These are phyloP conservation scores for Premnoplex brunnescens DNA, from an alignment of 2,797 vertebrate species.

Conservation along the genomic window DNA sequence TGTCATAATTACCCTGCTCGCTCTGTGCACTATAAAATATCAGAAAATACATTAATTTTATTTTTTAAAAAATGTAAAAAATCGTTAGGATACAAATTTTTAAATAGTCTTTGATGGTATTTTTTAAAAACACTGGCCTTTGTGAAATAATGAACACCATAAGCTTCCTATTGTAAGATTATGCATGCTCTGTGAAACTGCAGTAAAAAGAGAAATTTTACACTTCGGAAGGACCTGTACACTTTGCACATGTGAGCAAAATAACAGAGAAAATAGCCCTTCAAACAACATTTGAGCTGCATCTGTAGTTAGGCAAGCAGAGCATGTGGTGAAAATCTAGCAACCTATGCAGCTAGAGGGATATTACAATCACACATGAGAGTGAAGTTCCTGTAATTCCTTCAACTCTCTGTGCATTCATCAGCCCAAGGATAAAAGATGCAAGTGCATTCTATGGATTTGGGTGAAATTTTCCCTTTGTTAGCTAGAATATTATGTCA, in stretches of 20 bases:
- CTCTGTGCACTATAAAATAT: background rate
- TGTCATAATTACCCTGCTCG: background rate
- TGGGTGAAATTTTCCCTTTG: background rate
- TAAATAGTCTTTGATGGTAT: background rate
- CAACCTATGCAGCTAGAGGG: background rate
- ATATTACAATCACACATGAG: background rate
- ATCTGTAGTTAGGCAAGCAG: background rate
- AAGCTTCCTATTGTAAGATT: background rate
- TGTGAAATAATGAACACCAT: background rate
- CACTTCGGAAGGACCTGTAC: background rate
- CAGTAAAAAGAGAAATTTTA: background rate
- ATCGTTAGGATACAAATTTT: background rate
- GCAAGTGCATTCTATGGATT: background rate
- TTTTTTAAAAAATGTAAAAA: background rate
- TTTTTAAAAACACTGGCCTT: background rate
- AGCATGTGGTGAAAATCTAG: background rate
- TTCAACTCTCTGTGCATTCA: background rate
- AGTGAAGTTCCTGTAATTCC: conserved; percentile 25
- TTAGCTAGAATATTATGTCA: background rate
- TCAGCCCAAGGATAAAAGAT: background rate
- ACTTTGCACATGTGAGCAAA: background rate
- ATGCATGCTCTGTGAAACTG: background rate
- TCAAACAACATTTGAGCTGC: background rate
- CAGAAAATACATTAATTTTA: background rate
- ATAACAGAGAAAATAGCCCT: background rate